A percentile compares a stretch with the other conserved stretches of the same genome.
phyloP scores from a whole-genome alignment of 2,797 vertebrate genomes.

The Anableps anableps region DNA sequence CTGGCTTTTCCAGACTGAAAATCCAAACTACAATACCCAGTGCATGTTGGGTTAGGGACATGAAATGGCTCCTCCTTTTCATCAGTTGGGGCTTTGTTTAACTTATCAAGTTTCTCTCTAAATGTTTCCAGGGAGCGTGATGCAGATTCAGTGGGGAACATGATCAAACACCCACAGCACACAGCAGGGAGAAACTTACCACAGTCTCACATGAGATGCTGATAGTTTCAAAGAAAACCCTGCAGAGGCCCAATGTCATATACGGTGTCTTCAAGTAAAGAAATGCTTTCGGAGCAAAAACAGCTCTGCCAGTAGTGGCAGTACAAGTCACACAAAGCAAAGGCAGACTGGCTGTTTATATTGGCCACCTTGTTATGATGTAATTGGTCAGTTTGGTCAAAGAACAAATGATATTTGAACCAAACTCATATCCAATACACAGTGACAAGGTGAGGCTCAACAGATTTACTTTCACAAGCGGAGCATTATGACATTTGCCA shows the following conservation, averaged over 20 bases:
- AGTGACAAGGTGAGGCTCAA: too few relatives aligned
- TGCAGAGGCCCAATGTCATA: neutral
- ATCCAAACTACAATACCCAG: constrained; percentile 17
- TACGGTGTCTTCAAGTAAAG: neutral
- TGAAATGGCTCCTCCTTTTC: constrained; percentile 23
- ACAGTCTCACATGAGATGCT: constrained; percentile 9
- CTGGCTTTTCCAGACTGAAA: constrained; percentile 19
- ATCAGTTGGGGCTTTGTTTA: constrained; percentile 26
- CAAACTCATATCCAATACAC: neutral
- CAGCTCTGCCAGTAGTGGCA: constrained; percentile 14
- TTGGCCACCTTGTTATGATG: constrained; percentile 12
- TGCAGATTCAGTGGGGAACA: constrained; percentile 22
- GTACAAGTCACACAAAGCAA: constrained; percentile 17
- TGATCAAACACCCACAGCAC: constrained; percentile 21
- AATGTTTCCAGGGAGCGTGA: constrained; percentile 19
- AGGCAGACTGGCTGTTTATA: neutral
- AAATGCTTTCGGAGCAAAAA: neutral
- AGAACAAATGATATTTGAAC: neutral
- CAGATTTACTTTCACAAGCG: too few relatives aligned
- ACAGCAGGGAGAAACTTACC: neutral
- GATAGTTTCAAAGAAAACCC: constrained; percentile 14
- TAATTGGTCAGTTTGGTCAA: constrained; percentile 22
- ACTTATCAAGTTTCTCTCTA: constrained; percentile 17
- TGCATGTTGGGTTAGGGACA: constrained; percentile 22
- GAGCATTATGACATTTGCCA: too few relatives aligned